Conservation (phyloP, 2,113 vertebrate species). For the Trachemys scripta region DNA sequence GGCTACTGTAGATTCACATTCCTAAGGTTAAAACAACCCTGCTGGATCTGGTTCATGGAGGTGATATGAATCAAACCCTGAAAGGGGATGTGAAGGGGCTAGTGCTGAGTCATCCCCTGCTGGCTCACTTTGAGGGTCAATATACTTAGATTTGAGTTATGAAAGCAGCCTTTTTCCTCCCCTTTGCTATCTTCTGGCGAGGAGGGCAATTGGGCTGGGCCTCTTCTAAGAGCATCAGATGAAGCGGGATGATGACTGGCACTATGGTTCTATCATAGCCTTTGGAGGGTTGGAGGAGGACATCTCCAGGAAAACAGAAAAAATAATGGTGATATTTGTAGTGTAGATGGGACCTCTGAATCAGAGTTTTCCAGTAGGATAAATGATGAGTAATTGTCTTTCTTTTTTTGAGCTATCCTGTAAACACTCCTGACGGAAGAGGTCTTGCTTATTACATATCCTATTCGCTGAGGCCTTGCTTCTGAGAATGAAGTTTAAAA, state of each 20-base stretch:
- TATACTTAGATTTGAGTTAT: neutral
- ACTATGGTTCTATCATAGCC: neutral
- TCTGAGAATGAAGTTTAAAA: neutral
- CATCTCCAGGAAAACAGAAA: neutral
- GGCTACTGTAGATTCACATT: neutral
- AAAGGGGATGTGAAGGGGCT: neutral
- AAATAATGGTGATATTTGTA: neutral
- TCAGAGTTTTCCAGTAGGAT: neutral
- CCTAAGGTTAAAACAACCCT: neutral
- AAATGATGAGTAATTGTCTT: neutral
- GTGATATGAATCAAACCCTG: accelerated
- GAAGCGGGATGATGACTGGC: neutral
- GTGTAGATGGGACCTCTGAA: neutral
- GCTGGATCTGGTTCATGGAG: accelerated
- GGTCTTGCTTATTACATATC: neutral
- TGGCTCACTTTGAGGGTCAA: accelerated
- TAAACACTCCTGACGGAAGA: neutral
- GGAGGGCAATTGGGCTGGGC: neutral
- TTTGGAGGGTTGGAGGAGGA: neutral
- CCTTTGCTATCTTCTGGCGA: neutral
- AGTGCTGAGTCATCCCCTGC: neutral
- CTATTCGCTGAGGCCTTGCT: neutral
- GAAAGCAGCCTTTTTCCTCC: neutral
- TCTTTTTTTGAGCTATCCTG: neutral
- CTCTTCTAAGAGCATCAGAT: neutral